Evolutionary conservation across 2,888 invertebrate species (phyloP), one percentile per base, ranked within the genome.

Genomic region (Lypha dubia): DNA sequence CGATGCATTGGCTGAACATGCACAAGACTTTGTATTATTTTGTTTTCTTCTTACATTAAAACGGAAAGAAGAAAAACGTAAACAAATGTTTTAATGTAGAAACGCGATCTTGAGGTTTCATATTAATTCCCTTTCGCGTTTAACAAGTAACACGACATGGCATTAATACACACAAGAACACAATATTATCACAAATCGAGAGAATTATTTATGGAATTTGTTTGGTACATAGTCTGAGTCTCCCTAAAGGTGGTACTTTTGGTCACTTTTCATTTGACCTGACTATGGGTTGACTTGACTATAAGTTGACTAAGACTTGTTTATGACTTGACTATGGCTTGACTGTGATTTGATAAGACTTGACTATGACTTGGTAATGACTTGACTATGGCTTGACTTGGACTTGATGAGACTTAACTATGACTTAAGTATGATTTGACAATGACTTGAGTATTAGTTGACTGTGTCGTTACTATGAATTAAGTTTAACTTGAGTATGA

Each of bases 71-170:
- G 28, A 67, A n/a, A 58, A 65, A 74, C 53, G 35, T 32, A 38
- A 70, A 68, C 71, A 79, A 81, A 75, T 75, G 28, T 74, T 74
- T 38, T 7, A 70, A 75, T 79, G 60, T 70, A 46, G 84, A 86
- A 85, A 85, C 86, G 86, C 87, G 86, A 87, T 86, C 77, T 85
- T 79, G 77, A 68, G 84, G 86, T 85, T 86, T 87, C 85, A 86
- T 87, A 86, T 86, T 87, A 87, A 87, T 87, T 84, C 87, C 85
- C 86, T 85, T 87, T 86, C 83, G 85, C 81, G 85, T 87, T 82
- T 79, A 80, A 87, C 87, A 83, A 82, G 77, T 51, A 83, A 85
- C 81, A 86, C 73, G 79, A 73, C 81, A 82, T 84, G 28, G 28
- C 28, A 28, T 28, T 53, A 58, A 44, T 81, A 80, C 82, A 77